A percentile compares a stretch with the other conserved stretches of the same genome.
phyloP scores from a whole-genome alignment of 2,113 vertebrate genomes.

The Myotis davidii region DNA sequence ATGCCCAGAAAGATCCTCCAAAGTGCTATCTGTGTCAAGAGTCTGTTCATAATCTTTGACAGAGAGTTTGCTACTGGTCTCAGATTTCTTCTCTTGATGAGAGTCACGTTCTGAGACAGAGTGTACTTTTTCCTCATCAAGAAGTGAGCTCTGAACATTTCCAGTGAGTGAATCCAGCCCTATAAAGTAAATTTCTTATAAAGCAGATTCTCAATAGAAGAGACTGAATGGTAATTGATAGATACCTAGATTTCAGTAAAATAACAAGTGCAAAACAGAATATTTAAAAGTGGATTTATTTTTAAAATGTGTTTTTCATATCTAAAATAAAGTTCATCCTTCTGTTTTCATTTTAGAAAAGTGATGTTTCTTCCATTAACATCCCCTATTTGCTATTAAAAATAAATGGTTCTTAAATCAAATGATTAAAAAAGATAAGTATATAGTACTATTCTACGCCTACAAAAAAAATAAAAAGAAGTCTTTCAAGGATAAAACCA shows the following conservation, averaged over 20 bases:
- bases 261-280: not conserved
- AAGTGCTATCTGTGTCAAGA: slow-evolving; percentile 84
- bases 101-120: slow-evolving; percentile 85
- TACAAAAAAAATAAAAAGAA: not conserved
- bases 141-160: slow-evolving; percentile 82
- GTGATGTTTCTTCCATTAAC: not conserved
- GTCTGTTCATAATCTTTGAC: slow-evolving; percentile 83
- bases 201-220: slow-evolving; percentile 34
- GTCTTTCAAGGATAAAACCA: slow-evolving; percentile 20
- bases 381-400: not conserved
- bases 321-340: slow-evolving; percentile 36
- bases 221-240: not conserved
- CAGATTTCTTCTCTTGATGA: slow-evolving; percentile 84
- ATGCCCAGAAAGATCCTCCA: slow-evolving; percentile 86
- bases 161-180: slow-evolving; percentile 81
- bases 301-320: slow-evolving; percentile 30
- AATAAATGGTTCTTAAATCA: not conserved
- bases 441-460: not conserved
- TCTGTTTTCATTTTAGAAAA: not conserved
- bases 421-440: not conserved
- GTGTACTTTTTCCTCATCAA: slow-evolving; percentile 86
- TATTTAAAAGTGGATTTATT: not conserved
- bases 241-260: slow-evolving; percentile 11
- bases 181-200: slow-evolving; percentile 69
- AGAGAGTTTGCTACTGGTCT: slow-evolving; percentile 80